phyloP scores from a whole-genome alignment of 2,113 vertebrate genomes.

The Corythornis cristatus region DNA sequence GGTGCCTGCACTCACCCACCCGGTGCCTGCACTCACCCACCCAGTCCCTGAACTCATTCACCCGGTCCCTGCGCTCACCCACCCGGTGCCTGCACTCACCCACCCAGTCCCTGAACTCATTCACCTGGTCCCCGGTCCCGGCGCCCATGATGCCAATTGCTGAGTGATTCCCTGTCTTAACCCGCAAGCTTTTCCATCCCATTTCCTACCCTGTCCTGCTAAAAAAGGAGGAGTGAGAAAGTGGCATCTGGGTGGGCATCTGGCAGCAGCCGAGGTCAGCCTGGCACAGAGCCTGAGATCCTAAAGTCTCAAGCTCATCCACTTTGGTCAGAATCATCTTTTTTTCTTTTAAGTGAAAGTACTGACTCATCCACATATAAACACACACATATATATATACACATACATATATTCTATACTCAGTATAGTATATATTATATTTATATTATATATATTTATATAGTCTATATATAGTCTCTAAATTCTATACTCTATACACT shows the following conservation, averaged over 20 bases:
- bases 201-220: background rate
- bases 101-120: too few relatives aligned
- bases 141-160: background rate
- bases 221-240: background rate
- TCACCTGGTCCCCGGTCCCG: too few relatives aligned
- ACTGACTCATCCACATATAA: background rate
- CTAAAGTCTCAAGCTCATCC: background rate
- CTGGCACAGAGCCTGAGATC: background rate
- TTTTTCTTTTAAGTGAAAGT: background rate
- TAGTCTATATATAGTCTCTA: too few relatives aligned
- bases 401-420: background rate
- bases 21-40: too few relatives aligned
- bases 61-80: too few relatives aligned
- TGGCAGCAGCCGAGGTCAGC: background rate
- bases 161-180: background rate
- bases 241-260: background rate
- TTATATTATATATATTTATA: too few relatives aligned
- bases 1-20: too few relatives aligned
- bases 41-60: too few relatives aligned
- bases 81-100: too few relatives aligned
- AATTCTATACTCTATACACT: too few relatives aligned
- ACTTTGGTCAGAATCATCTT: background rate
- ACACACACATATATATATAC: background rate
- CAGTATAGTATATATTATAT: too few relatives aligned
- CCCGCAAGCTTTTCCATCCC: background rate